Conservation (phyloP, 2,113 vertebrate genomes). For the Taurulus bubalis region DNA sequence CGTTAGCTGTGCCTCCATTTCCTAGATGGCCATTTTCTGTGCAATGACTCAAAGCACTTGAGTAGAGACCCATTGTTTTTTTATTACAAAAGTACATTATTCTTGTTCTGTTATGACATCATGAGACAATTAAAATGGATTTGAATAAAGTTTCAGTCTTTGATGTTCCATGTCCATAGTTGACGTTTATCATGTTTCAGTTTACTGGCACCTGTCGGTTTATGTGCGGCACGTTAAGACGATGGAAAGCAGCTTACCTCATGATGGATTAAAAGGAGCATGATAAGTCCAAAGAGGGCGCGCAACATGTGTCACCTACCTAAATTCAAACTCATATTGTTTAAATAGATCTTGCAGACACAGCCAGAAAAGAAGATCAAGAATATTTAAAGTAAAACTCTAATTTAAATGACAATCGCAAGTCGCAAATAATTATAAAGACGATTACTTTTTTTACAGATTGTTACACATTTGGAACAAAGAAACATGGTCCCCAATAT, state of each 20-base stretch:
- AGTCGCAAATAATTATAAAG: background rate
- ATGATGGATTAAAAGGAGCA: conserved; percentile 48
- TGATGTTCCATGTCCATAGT: conserved; percentile 41
- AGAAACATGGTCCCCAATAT: background rate
- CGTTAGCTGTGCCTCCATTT: conserved; percentile 17
- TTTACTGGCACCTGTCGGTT: conserved; percentile 37
- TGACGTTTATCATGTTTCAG: conserved; percentile 58
- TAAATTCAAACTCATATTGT: conserved; percentile 12
- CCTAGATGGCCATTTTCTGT: conserved; percentile 27
- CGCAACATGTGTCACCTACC: conserved; percentile 39
- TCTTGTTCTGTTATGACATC: conserved; percentile 56
- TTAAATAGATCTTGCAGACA: conserved; percentile 46
- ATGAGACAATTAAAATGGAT: conserved; percentile 35
- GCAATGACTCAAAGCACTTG: conserved; percentile 38
- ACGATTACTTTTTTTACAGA: background rate
- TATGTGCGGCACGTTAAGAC: conserved; percentile 29
- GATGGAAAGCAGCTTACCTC: conserved; percentile 39
- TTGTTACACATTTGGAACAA: background rate
- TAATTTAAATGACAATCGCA: background rate
- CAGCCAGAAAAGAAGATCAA: background rate
- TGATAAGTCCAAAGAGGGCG: background rate
- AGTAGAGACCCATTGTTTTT: conserved; percentile 22
- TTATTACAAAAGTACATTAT: conserved; percentile 36
- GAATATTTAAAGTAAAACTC: background rate
- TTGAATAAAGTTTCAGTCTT: conserved; percentile 43